Base-by-base conservation (phyloP, 1,140 invertebrate genomes). In the Nebria ingens region DNA sequence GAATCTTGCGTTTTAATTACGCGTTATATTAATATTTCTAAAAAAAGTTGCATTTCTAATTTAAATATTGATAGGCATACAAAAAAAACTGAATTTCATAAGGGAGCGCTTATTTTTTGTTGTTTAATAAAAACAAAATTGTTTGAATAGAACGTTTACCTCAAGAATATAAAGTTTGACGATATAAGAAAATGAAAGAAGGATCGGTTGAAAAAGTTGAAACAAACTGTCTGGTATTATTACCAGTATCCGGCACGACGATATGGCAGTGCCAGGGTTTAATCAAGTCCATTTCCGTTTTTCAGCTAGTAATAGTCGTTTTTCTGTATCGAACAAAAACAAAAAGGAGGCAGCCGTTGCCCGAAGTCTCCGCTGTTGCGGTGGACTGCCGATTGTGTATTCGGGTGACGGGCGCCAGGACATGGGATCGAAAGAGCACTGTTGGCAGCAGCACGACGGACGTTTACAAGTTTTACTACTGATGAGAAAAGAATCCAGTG, bases 391-490 rank as follows among this genome's bases (percentile, higher is more conserved):
- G 25, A 9, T 34, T n/a, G 25, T 34, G n/a, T 34, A 34, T 6
- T 34, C 40, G 40, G 15, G 17, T 34, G 25, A 34, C 25, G 25
- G 25, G 6, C 6, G 25, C n/a, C n/a, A n/a, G n/a, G n/a, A n/a
- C n/a, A n/a, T 6, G 25, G 25, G 25, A 34, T n/a, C 25, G 25
- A 34, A 34, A n/a, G 6, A n/a, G 25, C 25, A 34, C 6, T 29
- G 25, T 29, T 45, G 40, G 40, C 40, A 17, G 40, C 40, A 45
- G 15, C 17, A 45, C 40, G 40, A 45, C 40, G 40, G 17, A 45
- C 40, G 40, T 45, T 45, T 45, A 45, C 40, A 45, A 45, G 40
- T 45, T 45, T 45, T 45, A 45, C 40, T 45, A 45, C 40, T 45
- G 40, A 45, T 45, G 40, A 45, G 40, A 45, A 45, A 45, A 45